Evolutionary conservation across 2,113 vertebrate species (phyloP).

Genomic region (Ivindomyrus marchei): DNA sequence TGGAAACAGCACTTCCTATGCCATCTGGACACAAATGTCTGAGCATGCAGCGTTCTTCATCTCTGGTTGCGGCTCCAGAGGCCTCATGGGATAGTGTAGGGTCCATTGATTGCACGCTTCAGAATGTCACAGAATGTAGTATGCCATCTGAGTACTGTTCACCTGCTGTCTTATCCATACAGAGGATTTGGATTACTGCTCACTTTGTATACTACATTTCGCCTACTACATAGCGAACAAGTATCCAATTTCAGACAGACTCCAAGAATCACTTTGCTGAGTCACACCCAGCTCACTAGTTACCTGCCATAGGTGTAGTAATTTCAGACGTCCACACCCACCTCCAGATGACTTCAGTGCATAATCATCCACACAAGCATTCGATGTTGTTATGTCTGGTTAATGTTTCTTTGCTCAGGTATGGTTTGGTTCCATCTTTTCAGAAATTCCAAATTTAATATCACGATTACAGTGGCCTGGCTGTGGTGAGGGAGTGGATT

Average conservation of each 20-base stretch:
- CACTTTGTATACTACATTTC: too few relatives aligned
- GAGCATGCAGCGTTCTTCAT: background rate
- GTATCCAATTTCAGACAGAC: too few relatives aligned
- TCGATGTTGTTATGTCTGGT: background rate
- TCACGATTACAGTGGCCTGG: too few relatives aligned
- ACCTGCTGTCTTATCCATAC: background rate
- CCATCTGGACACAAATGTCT: background rate
- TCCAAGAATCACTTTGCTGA: too few relatives aligned
- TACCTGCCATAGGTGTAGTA: background rate
- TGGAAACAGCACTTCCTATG: background rate
- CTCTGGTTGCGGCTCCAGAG: background rate
- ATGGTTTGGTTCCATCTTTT: background rate
- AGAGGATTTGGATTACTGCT: too few relatives aligned
- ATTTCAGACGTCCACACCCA: background rate
- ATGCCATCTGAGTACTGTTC: background rate
- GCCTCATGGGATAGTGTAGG: background rate
- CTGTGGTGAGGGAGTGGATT: too few relatives aligned
- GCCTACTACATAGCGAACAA: too few relatives aligned
- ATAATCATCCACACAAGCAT: background rate
- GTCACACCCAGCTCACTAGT: background rate
- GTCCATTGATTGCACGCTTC: background rate
- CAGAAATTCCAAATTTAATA: too few relatives aligned
- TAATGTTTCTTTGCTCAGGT: background rate
- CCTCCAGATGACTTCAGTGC: background rate
- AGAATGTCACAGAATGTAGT: background rate